phyloP scores from a whole-genome alignment of 2,888 invertebrate genomes.

The Apotomis betuletana region DNA sequence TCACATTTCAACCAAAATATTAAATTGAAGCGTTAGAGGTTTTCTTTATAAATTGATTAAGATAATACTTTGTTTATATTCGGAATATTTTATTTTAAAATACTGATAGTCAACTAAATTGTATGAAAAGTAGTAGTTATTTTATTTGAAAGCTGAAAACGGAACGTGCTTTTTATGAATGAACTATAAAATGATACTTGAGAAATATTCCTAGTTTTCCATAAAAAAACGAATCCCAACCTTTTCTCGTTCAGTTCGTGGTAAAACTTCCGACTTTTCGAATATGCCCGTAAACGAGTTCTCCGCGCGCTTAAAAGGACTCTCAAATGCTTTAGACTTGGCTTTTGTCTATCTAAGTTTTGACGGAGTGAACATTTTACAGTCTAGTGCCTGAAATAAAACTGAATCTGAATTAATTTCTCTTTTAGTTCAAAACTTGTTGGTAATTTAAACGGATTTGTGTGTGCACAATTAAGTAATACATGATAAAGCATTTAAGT shows the following conservation, averaged over 20 bases:
- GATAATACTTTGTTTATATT: neutral
- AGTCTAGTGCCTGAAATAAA: neutral
- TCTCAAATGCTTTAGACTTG: conserved; percentile 51
- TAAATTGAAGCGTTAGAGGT: neutral
- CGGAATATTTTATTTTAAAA: neutral
- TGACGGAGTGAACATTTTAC: conserved; percentile 16
- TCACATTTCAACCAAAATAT: neutral
- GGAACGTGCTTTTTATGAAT: conserved; percentile 1
- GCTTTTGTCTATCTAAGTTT: conserved; percentile 47
- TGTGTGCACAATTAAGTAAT: too few relatives aligned
- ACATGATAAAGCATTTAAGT: too few relatives aligned
- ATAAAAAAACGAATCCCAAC: conserved; percentile 12
- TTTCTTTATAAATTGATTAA: too few relatives aligned
- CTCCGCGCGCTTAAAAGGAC: conserved; percentile 23
- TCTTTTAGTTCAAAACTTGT: too few relatives aligned
- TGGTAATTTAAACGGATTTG: too few relatives aligned
- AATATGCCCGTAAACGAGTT: conserved; percentile 26
- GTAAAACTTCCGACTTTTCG: conserved; percentile 18
- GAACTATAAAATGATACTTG: conserved; percentile 2
- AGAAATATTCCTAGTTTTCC: conserved; percentile 8
- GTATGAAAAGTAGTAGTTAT: neutral
- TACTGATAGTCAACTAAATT: too few relatives aligned
- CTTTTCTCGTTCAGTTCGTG: conserved; percentile 18
- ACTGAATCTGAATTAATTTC: neutral
- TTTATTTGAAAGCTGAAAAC: neutral